Evolutionary conservation across 2,113 vertebrate genomes (phyloP).

Genomic region (Pygoscelis adeliae): DNA sequence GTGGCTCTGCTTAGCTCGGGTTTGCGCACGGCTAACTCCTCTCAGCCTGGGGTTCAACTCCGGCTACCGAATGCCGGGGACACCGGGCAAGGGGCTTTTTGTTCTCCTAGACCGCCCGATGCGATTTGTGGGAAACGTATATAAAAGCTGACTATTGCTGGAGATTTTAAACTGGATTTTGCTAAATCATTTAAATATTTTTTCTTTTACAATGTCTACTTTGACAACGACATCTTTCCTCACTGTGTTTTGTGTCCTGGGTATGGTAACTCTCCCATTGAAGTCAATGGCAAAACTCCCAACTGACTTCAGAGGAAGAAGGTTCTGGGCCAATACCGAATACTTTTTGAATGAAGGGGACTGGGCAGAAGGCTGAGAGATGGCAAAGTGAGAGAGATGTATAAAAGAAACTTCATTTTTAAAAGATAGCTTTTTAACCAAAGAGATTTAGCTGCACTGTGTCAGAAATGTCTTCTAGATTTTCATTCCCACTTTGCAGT

Average conservation of each 20-base stretch:
- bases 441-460: neutral
- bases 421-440: neutral
- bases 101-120: neutral
- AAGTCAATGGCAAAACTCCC: slow-evolving; percentile 23
- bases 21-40: neutral
- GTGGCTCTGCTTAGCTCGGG: neutral
- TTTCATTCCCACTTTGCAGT: neutral
- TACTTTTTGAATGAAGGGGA: neutral
- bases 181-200: neutral
- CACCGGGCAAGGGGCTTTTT: neutral
- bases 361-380: neutral
- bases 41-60: slow-evolving; percentile 1
- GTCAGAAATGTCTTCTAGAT: neutral
- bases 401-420: neutral
- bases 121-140: neutral
- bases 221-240: neutral
- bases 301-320: neutral
- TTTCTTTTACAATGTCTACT: neutral
- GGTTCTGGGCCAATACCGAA: neutral
- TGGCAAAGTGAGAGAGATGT: neutral
- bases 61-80: neutral
- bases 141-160: neutral
- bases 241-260: neutral
- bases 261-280: neutral
- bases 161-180: neutral